Percentiles rank a stretch among this genome's conserved stretches.
These are phyloP conservation scores for Caenorhabditis afra DNA, from an alignment of 2,888 invertebrate genomes.

Conservation along the genomic window DNA sequence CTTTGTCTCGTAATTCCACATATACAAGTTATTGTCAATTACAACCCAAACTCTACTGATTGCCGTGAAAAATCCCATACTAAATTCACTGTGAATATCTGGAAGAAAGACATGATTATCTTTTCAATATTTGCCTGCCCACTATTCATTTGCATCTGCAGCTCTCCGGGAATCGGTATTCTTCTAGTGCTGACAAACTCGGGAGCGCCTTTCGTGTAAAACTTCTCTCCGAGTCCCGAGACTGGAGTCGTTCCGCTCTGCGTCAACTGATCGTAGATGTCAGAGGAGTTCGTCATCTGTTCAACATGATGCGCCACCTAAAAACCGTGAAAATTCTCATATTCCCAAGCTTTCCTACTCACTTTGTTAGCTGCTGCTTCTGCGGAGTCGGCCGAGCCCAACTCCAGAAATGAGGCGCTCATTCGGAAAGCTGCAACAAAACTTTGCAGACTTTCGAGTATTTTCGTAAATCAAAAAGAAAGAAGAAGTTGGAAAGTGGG, in stretches of 20 bases:
- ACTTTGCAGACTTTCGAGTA: no score
- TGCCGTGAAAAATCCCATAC: constrained; percentile 97
- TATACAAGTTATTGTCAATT: constrained; percentile 96
- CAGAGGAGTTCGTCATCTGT: constrained; percentile 59
- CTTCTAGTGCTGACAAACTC: constrained; percentile 64
- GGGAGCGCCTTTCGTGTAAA: constrained; percentile 61
- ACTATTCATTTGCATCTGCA: constrained; percentile 76
- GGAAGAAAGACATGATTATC: constrained; percentile 52
- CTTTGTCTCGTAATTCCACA: constrained; percentile 97
- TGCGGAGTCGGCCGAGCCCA: constrained; percentile 57
- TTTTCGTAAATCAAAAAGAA: no score
- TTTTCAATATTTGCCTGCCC: constrained; percentile 3
- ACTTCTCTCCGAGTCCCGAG: constrained; percentile 70
- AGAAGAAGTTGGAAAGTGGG: no score
- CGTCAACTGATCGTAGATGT: constrained; percentile 61
- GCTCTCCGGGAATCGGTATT: constrained; percentile 73
- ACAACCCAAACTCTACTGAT: constrained; percentile 97
- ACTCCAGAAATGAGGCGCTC: constrained; percentile 60
- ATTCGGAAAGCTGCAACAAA: constrained; percentile 20
- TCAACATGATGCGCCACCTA: constrained; percentile 62
- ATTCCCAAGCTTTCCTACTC: neutral
- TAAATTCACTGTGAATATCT: constrained; percentile 96
- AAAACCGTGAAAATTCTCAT: neutral
- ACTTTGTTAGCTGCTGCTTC: constrained; percentile 63
- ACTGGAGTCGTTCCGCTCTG: constrained; percentile 65